Evolutionary conservation across 1,140 invertebrate genomes (phyloP), one percentile per base, ranked within the genome.

Genomic region (Trinorchestia longiramus): DNA sequence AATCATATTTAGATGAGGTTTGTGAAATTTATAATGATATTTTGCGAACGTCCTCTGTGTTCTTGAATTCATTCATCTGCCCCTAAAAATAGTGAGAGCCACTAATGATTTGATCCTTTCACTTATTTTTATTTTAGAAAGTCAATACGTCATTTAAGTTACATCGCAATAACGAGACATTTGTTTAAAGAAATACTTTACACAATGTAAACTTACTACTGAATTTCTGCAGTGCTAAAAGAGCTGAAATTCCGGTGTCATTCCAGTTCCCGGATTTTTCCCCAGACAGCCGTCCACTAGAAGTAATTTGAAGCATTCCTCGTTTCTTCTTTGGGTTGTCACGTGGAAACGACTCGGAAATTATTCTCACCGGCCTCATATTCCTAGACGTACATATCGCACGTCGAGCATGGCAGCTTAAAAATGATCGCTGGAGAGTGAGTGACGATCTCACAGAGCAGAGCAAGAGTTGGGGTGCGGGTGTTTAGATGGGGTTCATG

Each of bases 331-430:
- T 94, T 44, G 44, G 92, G 43, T 47, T 94, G 92, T 94, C 92
- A 94, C 43, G 92, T 94, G 92, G 92, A 94, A 94, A 94, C 92
- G 92, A 47, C 92, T 94, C 92, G 92, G 92, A 94, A 94, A 94
- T 94, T 94, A 94, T 94, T 94, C 92, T 94, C 92, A 94, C 92
- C 45, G 44, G 92, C 36, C 92, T 94, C 92, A 94, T 94, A 94
- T 94, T 94, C 92, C 40, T 94, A 40, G 43, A 47, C 43, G 92
- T 94, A 94, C 92, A 94, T 94, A 94, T 94, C 92, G 43, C 92
- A 94, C 92, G 92, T 94, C 92, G 43, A 11, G 44, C 44, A 8
- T 94, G 92, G 44, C 92, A 94, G 92, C 92, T 47, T 45, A 94
- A 44, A 94, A 94, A 94, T 94, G 92, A 47, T 43, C 23, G 92